Conservation (phyloP, 2,888 invertebrate genomes). For the Stenotaenia linearis region DNA sequence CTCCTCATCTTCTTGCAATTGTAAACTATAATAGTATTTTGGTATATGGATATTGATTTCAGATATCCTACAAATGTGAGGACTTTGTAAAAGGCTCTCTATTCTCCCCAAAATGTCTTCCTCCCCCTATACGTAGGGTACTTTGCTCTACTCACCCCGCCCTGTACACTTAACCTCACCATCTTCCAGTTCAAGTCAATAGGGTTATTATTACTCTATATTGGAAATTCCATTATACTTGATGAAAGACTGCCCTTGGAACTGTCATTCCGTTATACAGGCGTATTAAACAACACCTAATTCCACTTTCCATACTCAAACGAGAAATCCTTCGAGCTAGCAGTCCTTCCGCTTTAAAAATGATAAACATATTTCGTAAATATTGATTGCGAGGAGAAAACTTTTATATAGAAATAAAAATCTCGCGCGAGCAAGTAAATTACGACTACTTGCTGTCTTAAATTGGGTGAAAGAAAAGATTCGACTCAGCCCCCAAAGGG, state of each 20-base stretch:
- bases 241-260: not conserved
- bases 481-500: slow-evolving; percentile 23
- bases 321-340: not conserved
- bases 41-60: slow-evolving; percentile 10
- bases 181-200: slow-evolving; percentile 11
- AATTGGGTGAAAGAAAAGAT: slow-evolving; percentile 24
- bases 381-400: not conserved
- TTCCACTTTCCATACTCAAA: not conserved
- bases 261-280: not conserved
- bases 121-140: slow-evolving; percentile 2
- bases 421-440: slow-evolving; percentile 2
- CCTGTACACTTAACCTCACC: slow-evolving; percentile 19
- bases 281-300: not conserved
- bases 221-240: slow-evolving; percentile 26
- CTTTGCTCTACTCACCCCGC: slow-evolving; percentile 12
- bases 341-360: not conserved
- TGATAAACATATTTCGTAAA: not conserved
- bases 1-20: not conserved
- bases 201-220: slow-evolving; percentile 24
- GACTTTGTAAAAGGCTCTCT: slow-evolving; percentile 15
- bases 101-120: slow-evolving; percentile 19
- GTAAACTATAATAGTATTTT: not conserved
- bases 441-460: not conserved
- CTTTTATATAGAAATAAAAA: not conserved
- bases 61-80: slow-evolving; percentile 16